Conservation (phyloP, 1,140 invertebrate species). For the silkworm (Bombyx mori) region ASM3026992v2 NC_085114.1:12614501-12615000, state of each 20-base stretch:
- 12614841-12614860: slow-evolving; percentile 49
- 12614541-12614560: too few relatives aligned
- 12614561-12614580: too few relatives aligned
- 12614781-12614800: slow-evolving; percentile 59
- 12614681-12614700: slow-evolving; percentile 6
- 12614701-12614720: slow-evolving; percentile 31
- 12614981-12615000: too few relatives aligned
- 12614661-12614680: not conserved
- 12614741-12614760: slow-evolving; percentile 44
- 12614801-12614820: slow-evolving; percentile 65
- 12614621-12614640: not conserved
- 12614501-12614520: too few relatives aligned
- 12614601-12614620: too few relatives aligned
- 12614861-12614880: slow-evolving; percentile 56
- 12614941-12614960: too few relatives aligned
- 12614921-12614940: slow-evolving; percentile 60
- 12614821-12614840: slow-evolving; percentile 55
- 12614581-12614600: too few relatives aligned
- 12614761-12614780: slow-evolving; percentile 49
- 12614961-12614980: too few relatives aligned
- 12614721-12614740: slow-evolving; percentile 33
- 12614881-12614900: slow-evolving; percentile 59
- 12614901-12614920: slow-evolving; percentile 61
- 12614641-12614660: not conserved
- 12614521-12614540: too few relatives aligned